Percentiles rank a stretch among this genome's conserved stretches.
These are phyloP conservation scores for Drosophila sordidapex DNA, from an alignment of 2,888 invertebrate genomes.

Conservation along the genomic window DNA sequence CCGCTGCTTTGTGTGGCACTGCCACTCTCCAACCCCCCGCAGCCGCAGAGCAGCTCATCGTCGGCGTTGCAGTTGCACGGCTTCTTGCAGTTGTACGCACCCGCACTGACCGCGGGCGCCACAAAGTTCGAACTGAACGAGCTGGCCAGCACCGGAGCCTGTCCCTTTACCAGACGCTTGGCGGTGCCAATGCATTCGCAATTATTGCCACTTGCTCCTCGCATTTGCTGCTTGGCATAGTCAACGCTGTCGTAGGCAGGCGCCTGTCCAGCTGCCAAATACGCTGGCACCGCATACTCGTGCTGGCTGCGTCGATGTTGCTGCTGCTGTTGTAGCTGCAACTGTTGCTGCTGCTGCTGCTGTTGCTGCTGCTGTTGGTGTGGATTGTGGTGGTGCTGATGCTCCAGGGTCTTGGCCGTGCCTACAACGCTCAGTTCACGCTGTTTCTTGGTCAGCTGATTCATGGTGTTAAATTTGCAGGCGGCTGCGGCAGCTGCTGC, in stretches of 20 bases:
- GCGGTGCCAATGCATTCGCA: slow-evolving; percentile 77
- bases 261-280: slow-evolving; percentile 57
- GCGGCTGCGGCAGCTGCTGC: slow-evolving; percentile 79
- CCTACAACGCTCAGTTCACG: slow-evolving; percentile 61
- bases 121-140: slow-evolving; percentile 84
- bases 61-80: slow-evolving; percentile 77
- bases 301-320: slow-evolving; percentile 82
- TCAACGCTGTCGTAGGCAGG: slow-evolving; percentile 81
- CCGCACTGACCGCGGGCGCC: slow-evolving; percentile 54
- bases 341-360: slow-evolving; percentile 57
- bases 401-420: slow-evolving; percentile 80
- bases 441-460: slow-evolving; percentile 78
- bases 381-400: slow-evolving; percentile 80
- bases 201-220: slow-evolving; percentile 38
- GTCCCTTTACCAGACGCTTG: slow-evolving; percentile 50
- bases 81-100: slow-evolving; percentile 82
- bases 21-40: slow-evolving; percentile 71
- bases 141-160: slow-evolving; percentile 65
- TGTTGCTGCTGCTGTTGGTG: slow-evolving; percentile 25
- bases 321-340: slow-evolving; percentile 33
- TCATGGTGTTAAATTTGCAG: slow-evolving; percentile 83
- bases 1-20: slow-evolving; percentile 80
- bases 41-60: slow-evolving; percentile 72
- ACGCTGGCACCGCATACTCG: slow-evolving; percentile 84
- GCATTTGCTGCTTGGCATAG: slow-evolving; percentile 75